Evolutionary conservation across 2,888 invertebrate genomes (phyloP), one percentile per base, ranked within the genome.

Genomic region (Taphrorychus bicolor): DNA sequence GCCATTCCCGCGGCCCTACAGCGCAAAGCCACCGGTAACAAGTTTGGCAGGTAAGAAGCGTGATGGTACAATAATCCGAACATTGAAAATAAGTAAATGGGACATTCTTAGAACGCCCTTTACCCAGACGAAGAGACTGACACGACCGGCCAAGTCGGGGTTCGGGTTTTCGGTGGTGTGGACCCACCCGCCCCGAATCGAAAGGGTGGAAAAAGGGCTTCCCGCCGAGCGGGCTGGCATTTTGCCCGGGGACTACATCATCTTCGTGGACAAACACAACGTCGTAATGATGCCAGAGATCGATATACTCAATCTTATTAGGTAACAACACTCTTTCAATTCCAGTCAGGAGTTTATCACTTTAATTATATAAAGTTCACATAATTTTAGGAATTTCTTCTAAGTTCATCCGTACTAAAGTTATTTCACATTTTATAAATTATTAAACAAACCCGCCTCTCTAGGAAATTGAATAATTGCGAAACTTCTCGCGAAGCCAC

Each of bases 131-230:
- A 91, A 91, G 78, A 81, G 82, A 65, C 81, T 90, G 71, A 81
- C 81, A 5, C 78, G 85, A 48, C 74, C 77, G 32, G 76, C 81
- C 16, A 82, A 81, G 72, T 77, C 79, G n/a, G 91, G 92, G 19
- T 92, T 91, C 75, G 94, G 94, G 14, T 94, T 94, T 82, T 93
- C 93, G 3, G 90, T 94, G 59, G 93, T 94, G 0, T 94, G 94
- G 94, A 94, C 94, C 4, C 89, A 92, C 76, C 94, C 94, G 0
- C 94, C 94, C 2, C 86, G 93, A 18, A 91, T 95, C 48, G 94
- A 94, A 79, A 85, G 94, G 66, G 91, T 94, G 11, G 94, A 94
- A 67, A 88, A 90, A 0, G 91, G 91, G 2, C 86, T 93, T 11
- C 91, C 93, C 3, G 94, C 94, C 0, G 94, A 94, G 70, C 87